A percentile compares a stretch with the other conserved stretches of the same genome.
Evolutionary conservation across 53 echinoderm and acorn worm species (phyloP).

Genomic region (Holothuria scabra): DNA sequence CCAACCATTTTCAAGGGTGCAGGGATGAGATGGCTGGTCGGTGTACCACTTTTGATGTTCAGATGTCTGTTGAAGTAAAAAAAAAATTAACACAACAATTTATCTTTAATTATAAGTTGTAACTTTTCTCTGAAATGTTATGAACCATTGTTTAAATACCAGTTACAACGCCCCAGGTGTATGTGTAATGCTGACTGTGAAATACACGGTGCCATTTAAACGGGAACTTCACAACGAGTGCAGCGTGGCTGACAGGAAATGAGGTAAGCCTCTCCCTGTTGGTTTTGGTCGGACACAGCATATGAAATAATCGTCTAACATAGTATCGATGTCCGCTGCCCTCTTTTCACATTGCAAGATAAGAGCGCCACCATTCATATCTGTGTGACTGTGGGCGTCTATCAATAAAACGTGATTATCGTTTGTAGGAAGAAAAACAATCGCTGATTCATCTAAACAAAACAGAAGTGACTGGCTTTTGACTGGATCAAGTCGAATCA

Average conservation of each 20-base stretch:
- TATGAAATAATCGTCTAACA: neutral
- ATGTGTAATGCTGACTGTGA: too few species aligned
- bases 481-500: neutral
- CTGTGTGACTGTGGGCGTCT: constrained; percentile 28
- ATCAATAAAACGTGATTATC: constrained; percentile 13
- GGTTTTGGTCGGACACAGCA: neutral
- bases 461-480: constrained; percentile 14
- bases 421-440: constrained; percentile 29
- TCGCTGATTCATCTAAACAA: neutral
- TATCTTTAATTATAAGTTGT: too few species aligned
- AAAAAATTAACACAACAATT: too few species aligned
- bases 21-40: constrained; percentile 11
- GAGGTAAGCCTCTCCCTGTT: neutral
- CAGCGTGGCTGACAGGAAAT: constrained; percentile 22
- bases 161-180: too few species aligned
- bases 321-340: constrained; percentile 7
- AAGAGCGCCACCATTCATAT: constrained; percentile 38
- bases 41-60: constrained; percentile 33
- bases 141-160: too few species aligned
- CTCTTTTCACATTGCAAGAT: neutral
- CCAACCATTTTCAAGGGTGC: constrained; percentile 5
- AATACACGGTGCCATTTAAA: neutral
- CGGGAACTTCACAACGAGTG: neutral
- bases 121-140: too few species aligned
- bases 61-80: constrained; percentile 3